phyloP scores from a whole-genome alignment of 2,888 invertebrate genomes.

The Isotomurus palustris region DNA sequence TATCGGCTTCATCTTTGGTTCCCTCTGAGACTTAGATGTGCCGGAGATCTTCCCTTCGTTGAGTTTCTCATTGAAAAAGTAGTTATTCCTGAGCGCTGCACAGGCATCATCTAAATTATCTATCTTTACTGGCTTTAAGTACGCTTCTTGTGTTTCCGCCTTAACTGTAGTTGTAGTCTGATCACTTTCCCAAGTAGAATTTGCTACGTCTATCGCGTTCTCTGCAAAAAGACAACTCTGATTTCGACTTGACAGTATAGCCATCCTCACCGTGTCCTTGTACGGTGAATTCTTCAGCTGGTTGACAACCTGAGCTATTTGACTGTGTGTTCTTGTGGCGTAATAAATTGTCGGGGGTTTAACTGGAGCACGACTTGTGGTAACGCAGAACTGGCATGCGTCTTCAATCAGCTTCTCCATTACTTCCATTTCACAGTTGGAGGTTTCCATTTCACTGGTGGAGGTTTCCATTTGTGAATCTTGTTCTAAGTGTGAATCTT shows the following conservation, averaged over 20 bases:
- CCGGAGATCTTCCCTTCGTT: too few species aligned
- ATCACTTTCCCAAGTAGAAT: background rate
- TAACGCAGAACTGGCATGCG: too few species aligned
- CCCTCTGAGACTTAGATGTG: too few species aligned
- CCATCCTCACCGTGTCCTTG: conserved; percentile 20
- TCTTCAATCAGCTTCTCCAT: too few species aligned
- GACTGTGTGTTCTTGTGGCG: conserved; percentile 36
- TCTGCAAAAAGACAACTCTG: conserved; percentile 24
- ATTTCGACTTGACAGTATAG: conserved; percentile 31
- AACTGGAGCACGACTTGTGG: too few species aligned
- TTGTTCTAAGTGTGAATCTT: background rate
- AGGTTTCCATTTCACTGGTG: too few species aligned
- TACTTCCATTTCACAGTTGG: too few species aligned
- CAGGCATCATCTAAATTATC: conserved; percentile 14
- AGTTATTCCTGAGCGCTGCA: conserved; percentile 11
- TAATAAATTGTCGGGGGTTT: conserved; percentile 32
- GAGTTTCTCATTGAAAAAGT: background rate
- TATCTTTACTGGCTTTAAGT: too few species aligned
- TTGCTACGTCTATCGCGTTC: background rate
- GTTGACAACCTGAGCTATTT: conserved; percentile 36
- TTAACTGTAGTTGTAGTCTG: background rate
- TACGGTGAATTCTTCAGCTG: conserved; percentile 32
- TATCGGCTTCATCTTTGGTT: too few species aligned
- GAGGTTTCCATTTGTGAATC: background rate
- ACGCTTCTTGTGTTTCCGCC: background rate